These are phyloP conservation scores for Lycaon pictus DNA, from an alignment of 2,113 vertebrate species.

Conservation along the genomic window DNA sequence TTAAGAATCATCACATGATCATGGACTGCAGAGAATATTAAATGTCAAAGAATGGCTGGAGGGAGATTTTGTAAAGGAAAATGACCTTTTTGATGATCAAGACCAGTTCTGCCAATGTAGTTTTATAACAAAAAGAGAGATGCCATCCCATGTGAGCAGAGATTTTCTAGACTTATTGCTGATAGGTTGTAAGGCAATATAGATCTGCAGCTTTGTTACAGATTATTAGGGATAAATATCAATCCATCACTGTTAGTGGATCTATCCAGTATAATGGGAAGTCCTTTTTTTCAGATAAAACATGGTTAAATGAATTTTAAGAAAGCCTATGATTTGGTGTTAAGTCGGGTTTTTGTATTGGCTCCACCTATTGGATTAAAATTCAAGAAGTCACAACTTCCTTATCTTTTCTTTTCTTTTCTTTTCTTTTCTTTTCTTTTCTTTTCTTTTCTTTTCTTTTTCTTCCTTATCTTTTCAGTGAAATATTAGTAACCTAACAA, in stretches of 20 bases:
- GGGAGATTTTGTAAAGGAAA: slow-evolving; percentile 17
- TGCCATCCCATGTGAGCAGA: background rate
- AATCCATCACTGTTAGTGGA: background rate
- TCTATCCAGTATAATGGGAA: background rate
- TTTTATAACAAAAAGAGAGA: slow-evolving; percentile 26
- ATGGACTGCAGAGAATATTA: background rate
- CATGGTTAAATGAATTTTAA: background rate
- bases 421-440: background rate
- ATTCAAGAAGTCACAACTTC: background rate
- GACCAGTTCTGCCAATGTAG: background rate
- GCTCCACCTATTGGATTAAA: background rate
- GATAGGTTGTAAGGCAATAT: background rate
- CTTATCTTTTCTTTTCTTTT: background rate
- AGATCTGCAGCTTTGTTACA: background rate
- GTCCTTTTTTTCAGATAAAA: no score
- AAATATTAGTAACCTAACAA: background rate
- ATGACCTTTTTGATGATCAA: slow-evolving; percentile 52
- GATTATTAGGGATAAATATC: background rate
- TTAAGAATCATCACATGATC: slow-evolving; percentile 39
- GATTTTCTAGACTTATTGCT: background rate
- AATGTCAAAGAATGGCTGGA: slow-evolving; percentile 40
- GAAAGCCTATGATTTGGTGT: background rate
- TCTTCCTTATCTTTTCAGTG: background rate
- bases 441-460: background rate
- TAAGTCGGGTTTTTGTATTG: background rate